Base-by-base conservation (phyloP, 2,888 invertebrate species). In the Callyntrura sp. region DNA sequence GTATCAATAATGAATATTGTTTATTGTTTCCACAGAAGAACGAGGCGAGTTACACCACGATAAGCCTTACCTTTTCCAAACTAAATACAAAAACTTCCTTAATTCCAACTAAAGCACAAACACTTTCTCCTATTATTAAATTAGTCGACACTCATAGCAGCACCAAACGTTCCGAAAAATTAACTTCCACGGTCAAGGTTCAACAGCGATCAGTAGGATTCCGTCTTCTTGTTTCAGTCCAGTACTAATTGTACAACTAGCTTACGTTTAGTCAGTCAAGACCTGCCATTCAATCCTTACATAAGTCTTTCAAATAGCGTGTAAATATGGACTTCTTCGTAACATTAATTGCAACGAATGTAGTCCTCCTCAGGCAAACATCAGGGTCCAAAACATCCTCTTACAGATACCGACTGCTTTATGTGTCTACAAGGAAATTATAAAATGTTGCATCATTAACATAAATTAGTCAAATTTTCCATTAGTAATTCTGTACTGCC, bases 241-340 rank as follows among this genome's bases (percentile, higher is more conserved):
- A 23, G 62, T 62, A 62, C 20, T 8, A 60, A 35, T 78, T 78
- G 78, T 78, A 76, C 51, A 55, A 51, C 51, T 57, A 28, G 55
- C 79, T 57, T 35, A 35, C 35, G 35, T 4, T 35, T 35, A 79
- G 51, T 79, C 79, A 79, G 79, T 79, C 79, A 12, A 57, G 35
- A 35, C 79, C 8, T 45, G 45, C 43, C 57, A 57, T 25, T 68
- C 11, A 0, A 35, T 6, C 70, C 9, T 43, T 65, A 28, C n/a
- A 35, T 6, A 17, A 73, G 73, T 73, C 73, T 73, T 48, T 17
- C 9, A 12, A 35, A 35, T 35, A 43, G 35, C 3, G 14, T 6
- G 6, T 57, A 65, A 65, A 23, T 28, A 65, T 6, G 1, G 65
- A 35, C 65, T 65, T 43, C 43, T n/a, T n/a, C 4, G 35, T n/a